Base-by-base conservation (phyloP, 2,113 vertebrate genomes). In the Australoheros scitulus region DNA sequence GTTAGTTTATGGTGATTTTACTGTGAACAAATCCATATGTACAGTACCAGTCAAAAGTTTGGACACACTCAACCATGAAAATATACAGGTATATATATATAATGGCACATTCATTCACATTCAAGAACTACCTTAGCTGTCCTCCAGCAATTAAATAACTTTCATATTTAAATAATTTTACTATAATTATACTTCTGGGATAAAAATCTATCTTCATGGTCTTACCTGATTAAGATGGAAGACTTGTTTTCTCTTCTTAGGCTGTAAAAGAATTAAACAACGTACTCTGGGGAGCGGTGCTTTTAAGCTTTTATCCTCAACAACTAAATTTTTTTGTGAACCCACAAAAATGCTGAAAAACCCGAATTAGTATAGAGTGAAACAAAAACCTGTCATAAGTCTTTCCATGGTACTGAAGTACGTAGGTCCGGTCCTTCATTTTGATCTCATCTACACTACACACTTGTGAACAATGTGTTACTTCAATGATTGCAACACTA, bases 361-460 rank as follows among this genome's bases (percentile, higher is more conserved):
- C 7, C 22, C 8, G 8, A 65, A 36, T 65, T 13, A 41, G 38
- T 22, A 38, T 5, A 64, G 1, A 64, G 3, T 22, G 61, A 22
- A 64, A 64, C 6, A 22, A 41, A 41, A 64, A 64, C 20, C 2
- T 64, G 20, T 41, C 36, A 38, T 22, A 34, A 41, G 38, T 41
- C 3, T 64, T 64, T 64, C n/a, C 38, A 41, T 22, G 36, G 11
- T 41, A 64, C 61, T 14, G 0, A 63, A 63, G 32, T 18, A 38
- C 20, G 61, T 36, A 0, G 60, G 0, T 36, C 5, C 0, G 11
- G 0, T 20, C 32, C 18, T 36, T 36, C 0, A n/a, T 36, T 61
- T 13, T 61, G 3, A 11, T 36, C 32, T 61, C 60, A 36, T 18
- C 18, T 36, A 36, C 10, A 36, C 18, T 36, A 36, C 10, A 36